phyloP scores from a whole-genome alignment of 2,888 invertebrate species.

The Myopa testacea region DNA sequence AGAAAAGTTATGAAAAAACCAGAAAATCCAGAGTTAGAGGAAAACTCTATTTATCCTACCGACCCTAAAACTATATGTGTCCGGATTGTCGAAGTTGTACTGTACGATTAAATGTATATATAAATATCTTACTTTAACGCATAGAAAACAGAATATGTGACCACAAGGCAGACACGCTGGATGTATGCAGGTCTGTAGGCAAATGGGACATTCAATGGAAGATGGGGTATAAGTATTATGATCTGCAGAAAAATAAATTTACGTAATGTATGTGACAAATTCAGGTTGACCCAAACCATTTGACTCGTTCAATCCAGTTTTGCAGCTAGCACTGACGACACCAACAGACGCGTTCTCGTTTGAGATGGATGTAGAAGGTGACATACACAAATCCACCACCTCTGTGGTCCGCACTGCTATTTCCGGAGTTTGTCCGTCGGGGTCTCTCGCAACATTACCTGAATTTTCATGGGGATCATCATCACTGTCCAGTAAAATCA shows the following conservation, averaged over 20 bases:
- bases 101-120: no score
- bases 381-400: conserved; percentile 11
- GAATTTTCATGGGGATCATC: neutral
- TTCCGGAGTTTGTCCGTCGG: neutral
- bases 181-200: conserved; percentile 89
- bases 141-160: conserved; percentile 96
- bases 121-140: conserved; percentile 87
- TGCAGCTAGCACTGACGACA: neutral
- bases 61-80: no score
- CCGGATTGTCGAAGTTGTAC: no score
- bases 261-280: neutral
- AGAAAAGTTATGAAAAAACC: no score
- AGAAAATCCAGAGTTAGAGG: no score
- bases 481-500: neutral
- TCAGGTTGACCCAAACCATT: conserved; percentile 7
- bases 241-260: conserved; percentile 26
- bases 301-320: conserved; percentile 2
- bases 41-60: no score
- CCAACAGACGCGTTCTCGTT: neutral
- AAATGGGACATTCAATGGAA: conserved; percentile 86
- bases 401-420: neutral
- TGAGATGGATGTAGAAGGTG: conserved; percentile 31
- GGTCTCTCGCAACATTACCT: neutral
- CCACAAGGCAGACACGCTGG: conserved; percentile 93
- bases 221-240: conserved; percentile 31